Evolutionary conservation across 2,888 invertebrate genomes (phyloP).

Genomic region (Rhogogaster chlorosoma): DNA sequence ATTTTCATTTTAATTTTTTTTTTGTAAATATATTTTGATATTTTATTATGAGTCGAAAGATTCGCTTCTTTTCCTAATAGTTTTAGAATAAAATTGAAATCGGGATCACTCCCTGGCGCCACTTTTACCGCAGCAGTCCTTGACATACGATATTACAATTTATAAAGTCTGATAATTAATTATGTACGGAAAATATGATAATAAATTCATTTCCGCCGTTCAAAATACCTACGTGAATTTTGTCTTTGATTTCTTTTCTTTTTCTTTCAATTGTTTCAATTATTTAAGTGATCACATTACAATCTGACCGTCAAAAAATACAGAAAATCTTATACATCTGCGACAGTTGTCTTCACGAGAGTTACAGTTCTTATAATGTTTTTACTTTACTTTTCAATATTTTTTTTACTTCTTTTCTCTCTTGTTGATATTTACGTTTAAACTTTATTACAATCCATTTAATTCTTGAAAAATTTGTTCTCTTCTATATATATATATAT

Average conservation of each 20-base stretch:
- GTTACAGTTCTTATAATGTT: not conserved
- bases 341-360: conserved; percentile 40
- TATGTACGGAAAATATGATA: conserved; percentile 72
- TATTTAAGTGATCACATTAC: conserved; percentile 37
- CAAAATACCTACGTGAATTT: conserved; percentile 23
- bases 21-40: not conserved
- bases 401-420: not conserved
- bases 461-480: conserved; percentile 53
- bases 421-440: not conserved
- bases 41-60: not conserved
- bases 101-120: not conserved
- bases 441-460: not conserved
- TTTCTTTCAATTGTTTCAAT: not conserved
- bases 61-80: conserved; percentile 52
- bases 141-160: conserved; percentile 42
- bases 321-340: conserved; percentile 45
- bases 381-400: not conserved
- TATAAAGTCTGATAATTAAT: conserved; percentile 52
- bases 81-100: conserved; percentile 10
- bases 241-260: not conserved
- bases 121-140: conserved; percentile 2
- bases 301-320: conserved; percentile 50
- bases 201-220: conserved; percentile 64
- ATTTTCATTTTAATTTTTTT: not conserved
- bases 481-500: conserved; percentile 36